Percentiles rank a stretch among this genome's conserved stretches.
Conservation (phyloP, 2,113 vertebrate species). For the Psittacus erithacus region DNA sequence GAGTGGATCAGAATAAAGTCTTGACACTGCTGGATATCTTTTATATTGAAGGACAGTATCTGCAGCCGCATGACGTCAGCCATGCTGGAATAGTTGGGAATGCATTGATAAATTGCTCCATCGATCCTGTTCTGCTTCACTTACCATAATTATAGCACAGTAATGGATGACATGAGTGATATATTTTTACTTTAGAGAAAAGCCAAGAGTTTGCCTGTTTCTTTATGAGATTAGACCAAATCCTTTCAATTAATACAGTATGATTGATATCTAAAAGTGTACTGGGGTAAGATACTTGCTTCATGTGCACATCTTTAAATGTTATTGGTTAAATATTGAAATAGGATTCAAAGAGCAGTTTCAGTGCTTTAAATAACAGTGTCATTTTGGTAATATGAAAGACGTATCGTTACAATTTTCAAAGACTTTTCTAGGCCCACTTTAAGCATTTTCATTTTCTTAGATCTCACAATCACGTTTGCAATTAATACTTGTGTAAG, state of each 20-base stretch:
- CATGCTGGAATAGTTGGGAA: constrained; percentile 79
- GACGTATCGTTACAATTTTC: constrained; percentile 26
- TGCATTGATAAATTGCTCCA: constrained; percentile 94
- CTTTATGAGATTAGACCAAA: constrained; percentile 82
- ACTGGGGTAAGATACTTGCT: constrained; percentile 60
- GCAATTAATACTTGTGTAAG: not conserved
- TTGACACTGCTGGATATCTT: constrained; percentile 72
- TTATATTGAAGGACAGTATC: constrained; percentile 82
- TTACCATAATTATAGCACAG: constrained; percentile 95
- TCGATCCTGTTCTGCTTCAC: constrained; percentile 93
- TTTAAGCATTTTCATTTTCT: constrained; percentile 24
- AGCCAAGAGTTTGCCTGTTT: constrained; percentile 81
- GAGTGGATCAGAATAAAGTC: constrained; percentile 77
- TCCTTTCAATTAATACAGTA: constrained; percentile 82
- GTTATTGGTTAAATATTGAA: constrained; percentile 70
- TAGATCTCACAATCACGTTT: not conserved
- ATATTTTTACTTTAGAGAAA: constrained; percentile 85
- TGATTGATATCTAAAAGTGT: constrained; percentile 77
- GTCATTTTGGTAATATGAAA: constrained; percentile 60
- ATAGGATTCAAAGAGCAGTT: constrained; percentile 62
- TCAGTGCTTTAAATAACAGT: constrained; percentile 57
- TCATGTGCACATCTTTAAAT: constrained; percentile 68
- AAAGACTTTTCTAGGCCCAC: constrained; percentile 4
- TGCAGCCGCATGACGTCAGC: constrained; percentile 81
- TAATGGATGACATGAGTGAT: constrained; percentile 92